Percentiles rank a stretch among this genome's conserved stretches.
These are phyloP conservation scores for Brachyalestes nurse DNA, from an alignment of 2,797 vertebrate genomes.

Conservation along the genomic window DNA sequence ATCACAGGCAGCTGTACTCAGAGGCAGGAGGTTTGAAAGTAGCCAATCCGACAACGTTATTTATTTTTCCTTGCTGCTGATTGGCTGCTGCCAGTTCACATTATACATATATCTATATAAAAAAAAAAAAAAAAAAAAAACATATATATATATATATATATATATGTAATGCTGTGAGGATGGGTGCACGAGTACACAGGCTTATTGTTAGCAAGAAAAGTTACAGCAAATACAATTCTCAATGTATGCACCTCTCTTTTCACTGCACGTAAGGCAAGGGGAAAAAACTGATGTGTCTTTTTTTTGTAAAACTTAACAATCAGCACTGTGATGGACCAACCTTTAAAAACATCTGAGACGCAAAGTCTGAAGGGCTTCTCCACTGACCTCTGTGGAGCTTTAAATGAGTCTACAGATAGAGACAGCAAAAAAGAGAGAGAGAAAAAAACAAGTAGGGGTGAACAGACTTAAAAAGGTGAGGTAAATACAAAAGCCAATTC, in stretches of 20 bases:
- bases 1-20: too few relatives aligned
- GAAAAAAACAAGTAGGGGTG: not conserved
- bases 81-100: too few relatives aligned
- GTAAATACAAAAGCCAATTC: not conserved
- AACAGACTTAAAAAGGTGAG: not conserved
- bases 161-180: too few relatives aligned
- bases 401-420: constrained; percentile 86
- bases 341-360: constrained; percentile 98
- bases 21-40: too few relatives aligned
- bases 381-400: constrained; percentile 90
- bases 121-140: too few relatives aligned
- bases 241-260: not conserved
- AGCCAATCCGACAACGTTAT: too few relatives aligned
- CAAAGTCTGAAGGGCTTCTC: constrained; percentile 96
- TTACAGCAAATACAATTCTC: not conserved
- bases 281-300: not conserved
- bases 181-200: too few relatives aligned
- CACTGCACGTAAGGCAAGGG: not conserved
- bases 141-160: too few relatives aligned
- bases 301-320: not conserved
- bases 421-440: not conserved
- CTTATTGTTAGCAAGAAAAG: too few relatives aligned
- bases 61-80: too few relatives aligned
- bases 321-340: constrained; percentile 69
- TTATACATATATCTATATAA: too few relatives aligned